Evolutionary conservation across 2,888 invertebrate genomes (phyloP), one percentile per base, ranked within the genome.

Genomic region (Melieria omissa): DNA sequence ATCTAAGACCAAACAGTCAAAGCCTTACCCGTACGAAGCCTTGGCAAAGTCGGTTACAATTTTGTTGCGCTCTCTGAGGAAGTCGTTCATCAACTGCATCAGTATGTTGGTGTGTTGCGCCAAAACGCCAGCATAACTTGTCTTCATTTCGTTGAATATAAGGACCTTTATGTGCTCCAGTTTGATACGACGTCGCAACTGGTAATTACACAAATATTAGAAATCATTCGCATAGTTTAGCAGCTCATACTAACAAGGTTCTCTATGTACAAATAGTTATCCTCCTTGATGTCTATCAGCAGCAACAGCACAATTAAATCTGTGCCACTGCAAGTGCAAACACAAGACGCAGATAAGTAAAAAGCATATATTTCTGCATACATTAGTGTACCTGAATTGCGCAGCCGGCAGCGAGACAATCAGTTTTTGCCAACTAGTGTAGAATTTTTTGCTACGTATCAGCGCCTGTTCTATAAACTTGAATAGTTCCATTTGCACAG

Each of bases 251-350:
- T 90, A 73, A 93, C 88, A 55, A 91, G 80, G 75, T 87, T 88
- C 82, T 93, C 92, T 16, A 92, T 88, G 77, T 88, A 88, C 74
- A 89, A 88, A 79, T 91, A 90, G 77, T 90, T 90, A 54, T 89
- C 89, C 80, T 90, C 90, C 69, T 89, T 88, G 65, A 89, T 88
- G n/a, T 90, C 88, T 77, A 91, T 90, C 29, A 93, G 85, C 77
- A 93, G 88, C n/a, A 93, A 82, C 16, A 93, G 83, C 75, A 93
- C 87, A 16, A 92, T 85, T 65, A 93, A 88, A 86, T 94, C 93
- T 73, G 94, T 88, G 1, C 93, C 89, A 86, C 91, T 92, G 74
- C 10, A 73, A 52, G 14, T n/a, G 10, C 10, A 12, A 14, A 52
- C 52, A 10, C 8, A 10, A 12, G 12, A 8, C 12, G 49, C 12